Evolutionary conservation across 2,888 invertebrate genomes (phyloP).

Genomic region (Odontocolon sp.): DNA sequence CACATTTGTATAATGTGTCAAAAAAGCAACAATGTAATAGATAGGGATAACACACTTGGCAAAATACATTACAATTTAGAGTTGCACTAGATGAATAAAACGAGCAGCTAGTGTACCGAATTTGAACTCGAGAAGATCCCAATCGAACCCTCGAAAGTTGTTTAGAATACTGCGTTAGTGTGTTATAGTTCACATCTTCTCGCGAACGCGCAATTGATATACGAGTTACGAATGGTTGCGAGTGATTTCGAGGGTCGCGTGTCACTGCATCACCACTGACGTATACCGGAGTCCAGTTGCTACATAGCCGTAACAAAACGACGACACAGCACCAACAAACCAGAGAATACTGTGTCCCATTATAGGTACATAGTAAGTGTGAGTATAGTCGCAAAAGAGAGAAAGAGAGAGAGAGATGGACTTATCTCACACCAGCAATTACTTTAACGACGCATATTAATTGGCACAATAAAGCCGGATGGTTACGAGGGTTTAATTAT

Average conservation of each 20-base stretch:
- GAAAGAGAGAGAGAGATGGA: constrained; percentile 42
- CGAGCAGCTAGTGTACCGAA: no score
- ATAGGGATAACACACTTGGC: no score
- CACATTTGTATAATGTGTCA: no score
- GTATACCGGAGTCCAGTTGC: not conserved
- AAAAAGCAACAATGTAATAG: no score
- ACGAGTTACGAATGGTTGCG: constrained; percentile 33
- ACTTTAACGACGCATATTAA: constrained; percentile 77
- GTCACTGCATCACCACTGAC: not conserved
- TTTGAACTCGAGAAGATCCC: no score
- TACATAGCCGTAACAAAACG: constrained; percentile 22
- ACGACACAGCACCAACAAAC: constrained; percentile 35
- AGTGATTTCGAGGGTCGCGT: constrained; percentile 40
- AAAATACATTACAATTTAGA: no score
- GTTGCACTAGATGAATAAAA: no score
- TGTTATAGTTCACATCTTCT: not conserved
- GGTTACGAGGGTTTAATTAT: constrained; percentile 77
- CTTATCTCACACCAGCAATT: constrained; percentile 68
- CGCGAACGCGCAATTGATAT: constrained; percentile 30
- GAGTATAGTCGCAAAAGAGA: constrained; percentile 16
- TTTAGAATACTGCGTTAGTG: no score
- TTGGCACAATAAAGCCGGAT: constrained; percentile 73
- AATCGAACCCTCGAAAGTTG: no score
- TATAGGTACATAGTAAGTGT: constrained; percentile 18
- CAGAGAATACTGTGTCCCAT: constrained; percentile 23